A percentile compares a stretch with the other conserved stretches of the same genome.
Evolutionary conservation across 1,140 invertebrate species (phyloP).

Genomic region (Lucilia cuprina): DNA sequence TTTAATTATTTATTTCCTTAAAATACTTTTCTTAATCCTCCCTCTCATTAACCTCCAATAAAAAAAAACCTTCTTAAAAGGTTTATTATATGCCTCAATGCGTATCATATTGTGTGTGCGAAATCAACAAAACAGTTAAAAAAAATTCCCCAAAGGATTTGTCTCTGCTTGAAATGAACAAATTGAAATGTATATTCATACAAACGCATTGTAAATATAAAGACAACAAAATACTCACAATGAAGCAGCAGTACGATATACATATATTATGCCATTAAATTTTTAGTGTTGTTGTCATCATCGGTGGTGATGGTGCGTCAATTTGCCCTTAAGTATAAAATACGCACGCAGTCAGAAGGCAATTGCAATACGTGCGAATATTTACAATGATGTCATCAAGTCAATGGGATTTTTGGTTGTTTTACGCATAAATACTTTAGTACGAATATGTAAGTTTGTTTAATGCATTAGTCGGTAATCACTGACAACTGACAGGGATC

Average conservation of each 20-base stretch:
- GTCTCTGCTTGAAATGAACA: not conserved
- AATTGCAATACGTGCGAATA: not conserved
- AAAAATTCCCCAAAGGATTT: not conserved
- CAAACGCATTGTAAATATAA: not conserved
- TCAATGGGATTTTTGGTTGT: not conserved
- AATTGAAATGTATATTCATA: not conserved
- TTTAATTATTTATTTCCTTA: too few species aligned
- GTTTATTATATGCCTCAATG: not conserved
- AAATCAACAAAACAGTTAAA: not conserved
- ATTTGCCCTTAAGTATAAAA: slow-evolving; percentile 1
- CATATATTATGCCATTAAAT: too few species aligned
- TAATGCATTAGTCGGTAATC: too few species aligned
- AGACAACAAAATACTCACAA: not conserved
- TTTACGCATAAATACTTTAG: not conserved
- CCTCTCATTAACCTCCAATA: not conserved
- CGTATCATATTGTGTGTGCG: not conserved
- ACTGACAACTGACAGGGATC: too few species aligned
- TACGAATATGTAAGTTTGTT: not conserved
- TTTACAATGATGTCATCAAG: slow-evolving; percentile 3
- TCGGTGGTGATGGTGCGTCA: not conserved
- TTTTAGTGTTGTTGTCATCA: not conserved
- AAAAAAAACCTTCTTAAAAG: not conserved
- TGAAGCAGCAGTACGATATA: too few species aligned
- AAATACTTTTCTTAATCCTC: too few species aligned
- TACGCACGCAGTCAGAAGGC: not conserved